Base-by-base conservation (phyloP, 2,797 vertebrate species). In the Chaetodon trifasciatus region DNA sequence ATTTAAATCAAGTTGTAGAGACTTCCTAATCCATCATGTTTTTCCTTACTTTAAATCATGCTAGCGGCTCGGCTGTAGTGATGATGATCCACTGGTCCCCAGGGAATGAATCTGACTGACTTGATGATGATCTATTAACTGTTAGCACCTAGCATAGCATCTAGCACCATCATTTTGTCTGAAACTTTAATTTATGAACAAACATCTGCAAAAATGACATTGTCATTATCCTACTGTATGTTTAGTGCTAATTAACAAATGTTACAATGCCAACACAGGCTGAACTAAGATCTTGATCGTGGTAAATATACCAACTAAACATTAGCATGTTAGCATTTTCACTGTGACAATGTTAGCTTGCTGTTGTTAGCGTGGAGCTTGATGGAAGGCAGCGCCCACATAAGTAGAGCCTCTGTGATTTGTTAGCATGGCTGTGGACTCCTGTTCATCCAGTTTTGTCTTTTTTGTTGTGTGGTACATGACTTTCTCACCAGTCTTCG, bases 11-110 rank as follows among this genome's bases (percentile, higher is more conserved):
- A 42, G 4, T 23, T 52, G 40, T 66, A 13, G 23, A 74, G 46
- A 61, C 47, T 61, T 52, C 37, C 35, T 79, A 60, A 79, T 82
- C 52, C 68, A 35, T 66, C 56, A 24, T 76, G 37, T 62, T 55
- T 58, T 62, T 69, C 57, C 53, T 69, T 47, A 15, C 39, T 67
- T 52, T 53, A 13, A 47, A 21, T 60, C 24, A 39, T 55, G 62
- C 37, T 52, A 23, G 24, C 11, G 10, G 28, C 24, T 19, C 39
- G 58, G 66, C 65, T 61, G 1, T 0, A 66, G 19, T 17, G 11
- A 47, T 16, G 39, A 17, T 24, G 7, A 52, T 46, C 21, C 6
- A 23, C 37, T 10, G 2, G 1, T 58, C 8, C 42, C 2, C 19
- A 15, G 46, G 32, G 19, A 53, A 46, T 64, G 9, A 42, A 46